Evolutionary conservation across 1,140 invertebrate species (phyloP), one percentile per base, ranked within the genome.

Genomic region (Bombus haemorrhoidalis): DNA sequence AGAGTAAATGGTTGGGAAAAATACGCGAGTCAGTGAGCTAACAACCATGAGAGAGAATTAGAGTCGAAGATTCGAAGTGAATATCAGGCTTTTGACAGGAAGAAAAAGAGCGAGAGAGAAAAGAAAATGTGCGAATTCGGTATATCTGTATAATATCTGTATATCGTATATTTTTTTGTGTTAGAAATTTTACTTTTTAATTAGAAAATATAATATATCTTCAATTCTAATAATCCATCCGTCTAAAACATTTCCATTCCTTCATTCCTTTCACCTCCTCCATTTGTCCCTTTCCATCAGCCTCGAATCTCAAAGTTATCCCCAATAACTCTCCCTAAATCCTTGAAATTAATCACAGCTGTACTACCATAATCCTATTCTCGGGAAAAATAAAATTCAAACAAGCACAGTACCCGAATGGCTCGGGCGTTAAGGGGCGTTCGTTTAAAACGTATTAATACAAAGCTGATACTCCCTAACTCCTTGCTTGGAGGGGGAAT

Each of bases 361-460:
- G 25, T 22, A 53, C 9, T 12, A 25, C 10, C n/a, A 18, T 43
- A 41, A 71, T 71, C 78, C 10, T n/a, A 41, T n/a, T 53, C 4
- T 5, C 9, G 59, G 47, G 71, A 47, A 75, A 73, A 83, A 41
- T 64, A 75, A 83, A 53, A 22, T 15, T 32, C 32, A 15, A 32
- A 15, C 25, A 13, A 39, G n/a, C n/a, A n/a, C 12, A 32, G 28
- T 18, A 32, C 15, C 43, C n/a, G 71, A 73, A 13, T 13, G 10
- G 34, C 18, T 32, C 22, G 25, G 37, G 13, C 10, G 37, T 41
- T 64, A 62, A 41, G 15, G 39, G 39, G 15, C 43, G 25, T 25
- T 37, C 25, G 83, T 62, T 79, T 59, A 57, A 62, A 80, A 80
- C 77, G 53, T 77, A 39, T 80, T 69, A 72, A 80, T 71, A 43